A percentile compares a stretch with the other conserved stretches of the same genome.
These are phyloP conservation scores for Charanyca ferruginea DNA, from an alignment of 2,888 invertebrate genomes.

Conservation along the genomic window DNA sequence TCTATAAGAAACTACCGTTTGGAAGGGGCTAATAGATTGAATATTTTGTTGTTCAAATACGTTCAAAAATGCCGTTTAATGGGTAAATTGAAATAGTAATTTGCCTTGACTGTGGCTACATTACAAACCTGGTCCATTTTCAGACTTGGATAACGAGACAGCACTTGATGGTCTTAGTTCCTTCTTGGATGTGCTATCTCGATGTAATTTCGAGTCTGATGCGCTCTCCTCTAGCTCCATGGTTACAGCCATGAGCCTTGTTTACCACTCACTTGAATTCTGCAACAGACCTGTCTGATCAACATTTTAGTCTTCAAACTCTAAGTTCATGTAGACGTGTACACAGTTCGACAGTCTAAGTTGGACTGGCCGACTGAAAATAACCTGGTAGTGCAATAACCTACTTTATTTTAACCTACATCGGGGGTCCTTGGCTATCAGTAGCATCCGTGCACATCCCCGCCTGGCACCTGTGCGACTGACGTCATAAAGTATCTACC, in stretches of 20 bases:
- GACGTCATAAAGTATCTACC: conserved; percentile 84
- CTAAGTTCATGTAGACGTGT: conserved; percentile 73
- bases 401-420: conserved; percentile 90
- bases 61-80: no score
- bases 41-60: no score
- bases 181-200: conserved; percentile 84
- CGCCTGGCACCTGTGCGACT: conserved; percentile 86
- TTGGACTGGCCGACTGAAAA: conserved; percentile 82
- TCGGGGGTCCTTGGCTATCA: conserved; percentile 85
- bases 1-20: no score
- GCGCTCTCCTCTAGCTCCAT: conserved; percentile 88
- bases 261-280: conserved; percentile 69
- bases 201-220: conserved; percentile 88
- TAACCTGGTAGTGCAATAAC: conserved; percentile 88
- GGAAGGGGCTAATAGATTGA: no score
- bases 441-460: conserved; percentile 83
- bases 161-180: conserved; percentile 86
- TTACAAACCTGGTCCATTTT: conserved; percentile 83
- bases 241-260: conserved; percentile 86
- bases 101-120: background rate
- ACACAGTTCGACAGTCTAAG: conserved; percentile 70
- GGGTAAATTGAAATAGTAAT: no score
- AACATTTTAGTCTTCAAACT: conserved; percentile 70
- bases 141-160: conserved; percentile 85
- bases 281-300: conserved; percentile 73